These are phyloP conservation scores for Diarsia mendica DNA, from an alignment of 2,888 invertebrate genomes.

Conservation along the genomic window DNA sequence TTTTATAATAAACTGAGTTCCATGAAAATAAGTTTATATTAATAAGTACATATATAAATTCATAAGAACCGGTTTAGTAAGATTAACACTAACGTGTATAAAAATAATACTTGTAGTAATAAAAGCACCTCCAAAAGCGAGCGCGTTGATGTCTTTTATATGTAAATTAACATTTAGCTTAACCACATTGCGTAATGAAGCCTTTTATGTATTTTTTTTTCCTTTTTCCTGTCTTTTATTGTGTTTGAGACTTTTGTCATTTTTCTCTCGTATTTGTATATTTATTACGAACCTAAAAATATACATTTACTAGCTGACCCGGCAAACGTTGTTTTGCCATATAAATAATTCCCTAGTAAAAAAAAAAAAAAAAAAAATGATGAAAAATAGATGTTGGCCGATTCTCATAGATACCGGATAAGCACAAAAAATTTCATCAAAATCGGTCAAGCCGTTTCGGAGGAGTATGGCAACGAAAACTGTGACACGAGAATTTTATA, in stretches of 20 bases:
- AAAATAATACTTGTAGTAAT: neutral
- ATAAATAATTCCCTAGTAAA: too few species aligned
- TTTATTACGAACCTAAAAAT: neutral
- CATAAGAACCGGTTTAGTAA: neutral
- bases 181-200: neutral
- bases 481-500: too few species aligned
- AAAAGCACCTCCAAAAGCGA: neutral
- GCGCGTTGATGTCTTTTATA: slow-evolving; percentile 82
- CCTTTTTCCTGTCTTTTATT: slow-evolving; percentile 1
- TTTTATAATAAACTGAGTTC: neutral
- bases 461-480: too few species aligned
- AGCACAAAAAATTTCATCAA: too few species aligned
- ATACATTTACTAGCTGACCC: too few species aligned
- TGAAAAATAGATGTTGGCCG: too few species aligned
- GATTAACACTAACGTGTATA: neutral
- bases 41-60: neutral
- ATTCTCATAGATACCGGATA: too few species aligned
- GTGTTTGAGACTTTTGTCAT: neutral
- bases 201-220: neutral
- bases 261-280: neutral
- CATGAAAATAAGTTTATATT: neutral
- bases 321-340: too few species aligned
- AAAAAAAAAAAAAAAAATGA: too few species aligned
- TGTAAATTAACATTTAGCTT: slow-evolving; percentile 20
- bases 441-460: too few species aligned